Evolutionary conservation across 2,113 vertebrate genomes (phyloP).

Genomic region (Melozone crissalis): DNA sequence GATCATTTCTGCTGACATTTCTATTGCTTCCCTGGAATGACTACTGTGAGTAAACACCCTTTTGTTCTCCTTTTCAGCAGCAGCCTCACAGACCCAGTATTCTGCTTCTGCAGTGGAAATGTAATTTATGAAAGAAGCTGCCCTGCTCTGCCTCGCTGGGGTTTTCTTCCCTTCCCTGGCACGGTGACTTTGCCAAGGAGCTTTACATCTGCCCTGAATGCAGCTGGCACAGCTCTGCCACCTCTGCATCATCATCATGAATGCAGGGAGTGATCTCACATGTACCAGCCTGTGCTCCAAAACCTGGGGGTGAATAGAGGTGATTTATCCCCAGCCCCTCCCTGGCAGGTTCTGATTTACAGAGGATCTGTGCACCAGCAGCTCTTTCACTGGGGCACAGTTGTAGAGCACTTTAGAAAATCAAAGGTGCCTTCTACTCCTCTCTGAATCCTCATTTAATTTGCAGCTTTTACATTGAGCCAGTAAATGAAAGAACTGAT

Average conservation of each 20-base stretch:
- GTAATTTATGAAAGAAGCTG: conserved; percentile 5
- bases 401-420: background rate
- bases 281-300: background rate
- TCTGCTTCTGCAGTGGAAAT: background rate
- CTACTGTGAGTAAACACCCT: conserved; percentile 27
- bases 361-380: background rate
- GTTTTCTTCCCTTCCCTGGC: background rate
- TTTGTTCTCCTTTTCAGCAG: conserved; percentile 49
- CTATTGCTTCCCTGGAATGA: background rate
- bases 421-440: background rate
- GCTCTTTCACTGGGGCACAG: background rate
- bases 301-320: conserved; percentile 20
- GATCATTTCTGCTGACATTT: conserved; percentile 34
- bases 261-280: conserved; percentile 27
- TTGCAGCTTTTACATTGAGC: background rate
- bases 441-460: background rate
- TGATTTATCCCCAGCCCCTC: conserved; percentile 47
- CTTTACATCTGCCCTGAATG: conserved; percentile 23
- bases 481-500: background rate
- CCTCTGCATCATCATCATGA: background rate
- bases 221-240: conserved; percentile 41
- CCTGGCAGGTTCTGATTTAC: background rate
- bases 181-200: conserved; percentile 28
- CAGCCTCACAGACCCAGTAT: background rate
- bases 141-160: background rate